Conservation (phyloP, 2,797 vertebrate species). For the Setipinna tenuifilis region DNA sequence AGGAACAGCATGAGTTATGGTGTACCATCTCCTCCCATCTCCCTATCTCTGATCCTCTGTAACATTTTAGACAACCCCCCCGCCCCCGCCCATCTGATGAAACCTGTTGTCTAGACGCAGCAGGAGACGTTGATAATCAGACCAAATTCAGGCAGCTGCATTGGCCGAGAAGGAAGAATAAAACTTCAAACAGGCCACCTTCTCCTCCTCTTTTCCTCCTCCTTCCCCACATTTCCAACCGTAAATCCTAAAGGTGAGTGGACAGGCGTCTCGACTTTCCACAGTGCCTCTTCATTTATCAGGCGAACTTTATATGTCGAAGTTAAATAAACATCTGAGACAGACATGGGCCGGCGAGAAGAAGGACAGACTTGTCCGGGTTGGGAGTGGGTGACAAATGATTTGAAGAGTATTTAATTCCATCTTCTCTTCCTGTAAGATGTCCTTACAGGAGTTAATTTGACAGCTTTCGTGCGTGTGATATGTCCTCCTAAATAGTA, state of each 20-base stretch:
- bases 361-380: no score
- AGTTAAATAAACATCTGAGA: background rate
- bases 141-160: conserved; percentile 46
- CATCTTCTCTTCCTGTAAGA: background rate
- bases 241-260: conserved; percentile 51
- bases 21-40: conserved; percentile 28
- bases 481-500: background rate
- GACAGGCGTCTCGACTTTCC: conserved; percentile 30
- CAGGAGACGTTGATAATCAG: conserved; percentile 42
- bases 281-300: background rate
- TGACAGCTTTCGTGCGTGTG: background rate
- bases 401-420: background rate
- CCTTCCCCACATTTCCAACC: conserved; percentile 18
- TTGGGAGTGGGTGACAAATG: background rate
- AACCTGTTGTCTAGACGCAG: conserved; percentile 53
- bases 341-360: background rate
- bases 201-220: conserved; percentile 27
- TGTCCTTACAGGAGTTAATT: background rate
- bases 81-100: conserved; percentile 26
- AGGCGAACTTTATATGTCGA: background rate
- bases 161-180: conserved; percentile 38
- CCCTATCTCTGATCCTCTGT: conserved; percentile 27
- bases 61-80: conserved; percentile 34
- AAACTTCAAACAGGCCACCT: conserved; percentile 38
- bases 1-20: conserved; percentile 39